Conservation (phyloP, 2,797 vertebrate species). For the Tadarida brasiliensis region DNA sequence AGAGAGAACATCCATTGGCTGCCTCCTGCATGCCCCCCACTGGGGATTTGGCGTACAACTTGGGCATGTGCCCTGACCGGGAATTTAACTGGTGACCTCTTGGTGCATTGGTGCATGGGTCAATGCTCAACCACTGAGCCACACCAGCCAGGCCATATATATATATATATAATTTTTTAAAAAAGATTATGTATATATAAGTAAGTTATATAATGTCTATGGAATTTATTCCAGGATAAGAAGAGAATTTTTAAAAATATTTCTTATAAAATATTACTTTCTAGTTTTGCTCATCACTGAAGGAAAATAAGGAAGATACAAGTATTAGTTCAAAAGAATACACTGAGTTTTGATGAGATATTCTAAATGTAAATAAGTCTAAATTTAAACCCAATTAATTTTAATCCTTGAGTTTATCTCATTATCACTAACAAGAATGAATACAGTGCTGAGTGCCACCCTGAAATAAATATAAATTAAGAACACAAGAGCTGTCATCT, state of each 20-base stretch:
- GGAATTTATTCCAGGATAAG: slow-evolving; percentile 35
- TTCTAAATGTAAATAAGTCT: slow-evolving; percentile 42
- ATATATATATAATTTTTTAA: no score
- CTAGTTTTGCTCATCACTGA: slow-evolving; percentile 33
- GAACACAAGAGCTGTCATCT: slow-evolving; percentile 10
- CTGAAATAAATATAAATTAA: not conserved
- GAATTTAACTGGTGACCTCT: no score
- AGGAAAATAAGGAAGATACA: slow-evolving; percentile 11
- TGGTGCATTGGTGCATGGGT: no score
- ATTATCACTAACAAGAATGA: not conserved
- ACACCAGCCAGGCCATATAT: no score
- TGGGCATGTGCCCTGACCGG: no score
- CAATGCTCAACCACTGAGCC: no score
- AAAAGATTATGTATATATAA: not conserved
- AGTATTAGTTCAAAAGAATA: slow-evolving; percentile 43
- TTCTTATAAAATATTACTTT: slow-evolving; percentile 58
- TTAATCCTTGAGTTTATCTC: slow-evolving; percentile 8
- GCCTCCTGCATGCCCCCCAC: no score
- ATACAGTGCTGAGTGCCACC: not conserved
- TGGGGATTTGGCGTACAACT: no score
- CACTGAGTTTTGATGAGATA: not conserved
- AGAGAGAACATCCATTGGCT: no score
- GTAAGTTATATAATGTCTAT: not conserved
- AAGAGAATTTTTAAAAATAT: slow-evolving; percentile 22
- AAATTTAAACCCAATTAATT: slow-evolving; percentile 55